Evolutionary conservation across 2,113 vertebrate species (phyloP), one percentile per base, ranked within the genome.

Genomic region (Cynoglossus semilaevis): DNA sequence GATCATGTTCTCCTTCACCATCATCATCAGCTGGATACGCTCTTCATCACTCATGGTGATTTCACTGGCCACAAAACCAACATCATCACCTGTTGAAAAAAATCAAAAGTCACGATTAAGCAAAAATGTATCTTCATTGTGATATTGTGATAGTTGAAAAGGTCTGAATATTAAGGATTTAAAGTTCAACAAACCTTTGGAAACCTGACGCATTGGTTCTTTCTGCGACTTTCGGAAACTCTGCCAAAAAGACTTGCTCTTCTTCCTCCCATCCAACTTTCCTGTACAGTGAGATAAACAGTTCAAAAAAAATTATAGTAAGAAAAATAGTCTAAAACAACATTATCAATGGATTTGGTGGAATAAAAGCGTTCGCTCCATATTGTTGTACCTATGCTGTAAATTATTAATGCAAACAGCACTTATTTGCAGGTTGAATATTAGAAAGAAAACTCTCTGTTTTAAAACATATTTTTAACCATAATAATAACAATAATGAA

Each of bases 1-100:
- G 74, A 99, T 98, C 94, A 97, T 98, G 84, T 96, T 97, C 70
- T 99, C 97, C 70, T 99, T 99, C 74, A 99, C 97, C 97, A 99
- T 98, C 94, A 96, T 95, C 96, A 99, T 99, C 67, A 99, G 90
- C 80, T 99, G 95, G 73, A 98, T 97, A 8, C 96, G 92, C 2
- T 99, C 97, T 76, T 98, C 96, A 8, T 99, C 97, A 1, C 97
- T 96, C 96, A 98, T 99, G 0, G 97, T 98, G 52, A 99, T 94
- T 82, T 98, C 95, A 71, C 96, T 98, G 72, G 97, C 97, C 34
- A 98, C 93, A 0, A 96, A 99, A 13, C 95, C 96, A 2, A 98
- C 92, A 52, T 95, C 94, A 47, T 98, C 95, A 40, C 94, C 96
- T 96, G 70, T 45, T 71, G 63, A 58, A 74, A 72, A 75, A 38